Conservation (phyloP, 2,888 invertebrate genomes). For the Lepidochitona cinerea region DNA sequence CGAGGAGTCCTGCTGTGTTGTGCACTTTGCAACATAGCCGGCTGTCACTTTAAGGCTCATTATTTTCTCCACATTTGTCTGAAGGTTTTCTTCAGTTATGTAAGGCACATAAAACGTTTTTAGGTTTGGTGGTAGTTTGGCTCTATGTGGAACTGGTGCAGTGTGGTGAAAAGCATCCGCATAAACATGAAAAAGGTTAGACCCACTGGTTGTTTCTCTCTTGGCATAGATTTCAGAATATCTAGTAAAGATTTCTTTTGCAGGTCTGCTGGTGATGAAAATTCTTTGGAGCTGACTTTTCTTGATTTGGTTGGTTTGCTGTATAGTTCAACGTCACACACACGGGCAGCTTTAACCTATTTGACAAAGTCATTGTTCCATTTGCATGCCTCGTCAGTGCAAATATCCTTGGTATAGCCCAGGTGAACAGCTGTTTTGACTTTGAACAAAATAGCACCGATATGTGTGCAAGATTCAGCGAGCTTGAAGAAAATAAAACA, state of each 20-base stretch:
- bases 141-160: no score
- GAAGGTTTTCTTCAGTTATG: no score
- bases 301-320: neutral
- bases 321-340: constrained; percentile 14
- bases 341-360: constrained; percentile 12
- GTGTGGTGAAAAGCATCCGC: no score
- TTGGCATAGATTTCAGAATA: neutral
- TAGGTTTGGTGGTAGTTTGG: no score
- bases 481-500: constrained; percentile 16
- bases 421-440: constrained; percentile 29
- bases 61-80: no score
- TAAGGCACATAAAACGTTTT: no score
- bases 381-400: constrained; percentile 20
- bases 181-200: no score
- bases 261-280: neutral
- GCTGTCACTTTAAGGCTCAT: no score
- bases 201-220: neutral
- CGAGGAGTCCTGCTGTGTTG: neutral
- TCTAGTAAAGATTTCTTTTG: neutral
- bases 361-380: constrained; percentile 27
- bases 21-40: neutral
- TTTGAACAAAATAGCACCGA: constrained; percentile 26
- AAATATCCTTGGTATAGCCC: constrained; percentile 21
- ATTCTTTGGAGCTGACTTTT: neutral
- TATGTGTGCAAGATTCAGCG: constrained; percentile 26